Base-by-base conservation (phyloP, 2,888 invertebrate genomes). In the Desoria tigrina region DNA sequence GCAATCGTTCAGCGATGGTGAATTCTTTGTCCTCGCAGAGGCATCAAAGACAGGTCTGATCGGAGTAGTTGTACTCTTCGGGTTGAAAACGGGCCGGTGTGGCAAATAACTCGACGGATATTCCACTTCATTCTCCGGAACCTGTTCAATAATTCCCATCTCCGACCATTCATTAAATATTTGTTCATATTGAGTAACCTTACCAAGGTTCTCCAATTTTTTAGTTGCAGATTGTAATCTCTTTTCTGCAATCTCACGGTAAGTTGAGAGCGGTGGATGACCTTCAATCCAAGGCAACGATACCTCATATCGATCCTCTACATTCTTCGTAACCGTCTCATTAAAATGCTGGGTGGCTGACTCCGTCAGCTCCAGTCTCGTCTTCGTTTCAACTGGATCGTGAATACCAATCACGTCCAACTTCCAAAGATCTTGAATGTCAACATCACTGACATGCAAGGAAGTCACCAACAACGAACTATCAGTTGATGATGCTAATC, bases 221-320 rank as follows among this genome's bases (percentile, higher is more conserved):
- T 54, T 65, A 3, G 42, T 65, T 1, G 56, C 28, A 24, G 4
- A 32, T 14, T 3, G 14, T n/a, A 65, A 26, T 32, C 61, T 42
- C 37, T 51, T 60, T n/a, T 55, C 61, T 2, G 65, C 61, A 14
- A 61, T 14, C 14, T 4, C 2, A 1, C 60, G 42, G 23, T 62
- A 63, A 18, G 2, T 37, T 4, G 59, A n/a, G 2, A 79, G 56
- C 11, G 73, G 75, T 1, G 77, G 77, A 66, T 78, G 78, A 56
- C 73, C 76, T n/a, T 11, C 18, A 2, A 42, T 26, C 77, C 76
- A 78, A 7, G 79, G 78, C n/a, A 79, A 67, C 27, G 64, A 50
- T 1, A 79, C 77, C 56, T 77, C 77, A 66, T 78, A 80, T 1
- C 78, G 68, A 4, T 77, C 76, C 16, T 77, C 71, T 6, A 66